Percentiles rank a stretch among this genome's conserved stretches.
Conservation (phyloP, 2,113 vertebrate genomes). For the Chiloscyllium plagiosum region DNA sequence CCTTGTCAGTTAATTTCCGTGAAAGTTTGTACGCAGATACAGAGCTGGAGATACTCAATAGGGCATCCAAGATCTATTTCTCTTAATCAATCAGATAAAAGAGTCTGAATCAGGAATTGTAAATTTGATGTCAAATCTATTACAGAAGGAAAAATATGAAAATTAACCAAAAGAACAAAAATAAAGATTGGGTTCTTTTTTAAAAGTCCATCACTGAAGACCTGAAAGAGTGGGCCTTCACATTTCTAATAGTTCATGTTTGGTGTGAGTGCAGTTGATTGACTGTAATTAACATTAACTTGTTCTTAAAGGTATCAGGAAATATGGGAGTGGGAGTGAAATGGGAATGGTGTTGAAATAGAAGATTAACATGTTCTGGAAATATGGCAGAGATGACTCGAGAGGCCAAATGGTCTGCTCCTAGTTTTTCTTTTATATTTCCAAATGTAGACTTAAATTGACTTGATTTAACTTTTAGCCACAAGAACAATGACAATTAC, state of each 20-base stretch:
- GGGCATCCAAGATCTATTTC: background rate
- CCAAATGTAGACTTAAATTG: too few relatives aligned
- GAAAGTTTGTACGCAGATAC: background rate
- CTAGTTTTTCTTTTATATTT: too few relatives aligned
- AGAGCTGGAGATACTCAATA: background rate
- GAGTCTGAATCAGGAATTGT: background rate
- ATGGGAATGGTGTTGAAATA: too few relatives aligned
- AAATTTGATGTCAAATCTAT: background rate
- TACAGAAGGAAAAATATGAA: background rate
- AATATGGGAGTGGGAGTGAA: too few relatives aligned
- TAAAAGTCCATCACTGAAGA: background rate
- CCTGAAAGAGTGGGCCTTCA: background rate
- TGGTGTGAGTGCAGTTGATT: background rate
- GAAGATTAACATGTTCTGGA: too few relatives aligned
- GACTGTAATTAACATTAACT: background rate
- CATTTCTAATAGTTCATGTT: background rate
- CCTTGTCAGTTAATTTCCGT: background rate
- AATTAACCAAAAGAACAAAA: background rate
- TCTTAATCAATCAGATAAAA: background rate
- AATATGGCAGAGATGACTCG: too few relatives aligned
- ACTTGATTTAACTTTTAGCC: too few relatives aligned
- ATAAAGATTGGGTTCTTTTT: background rate
- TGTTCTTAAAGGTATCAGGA: too few relatives aligned
- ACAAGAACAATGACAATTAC: too few relatives aligned
- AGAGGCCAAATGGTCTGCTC: too few relatives aligned